These are phyloP conservation scores for Chromoteleia sp. DNA, from an alignment of 2,888 invertebrate genomes.

Conservation along the genomic window DNA sequence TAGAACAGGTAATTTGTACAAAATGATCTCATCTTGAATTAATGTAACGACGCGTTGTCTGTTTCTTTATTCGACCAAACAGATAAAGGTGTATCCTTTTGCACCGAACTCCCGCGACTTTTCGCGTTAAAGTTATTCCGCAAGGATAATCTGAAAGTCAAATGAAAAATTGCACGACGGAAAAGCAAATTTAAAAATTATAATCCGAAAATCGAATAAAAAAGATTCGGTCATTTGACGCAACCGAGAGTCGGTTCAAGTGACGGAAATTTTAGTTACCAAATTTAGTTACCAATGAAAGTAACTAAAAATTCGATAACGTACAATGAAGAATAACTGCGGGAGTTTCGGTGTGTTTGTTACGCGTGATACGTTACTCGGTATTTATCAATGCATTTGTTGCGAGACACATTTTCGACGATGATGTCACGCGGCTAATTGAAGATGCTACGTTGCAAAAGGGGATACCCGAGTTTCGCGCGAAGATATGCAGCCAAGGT, in stretches of 20 bases:
- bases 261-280: too few relatives aligned
- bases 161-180: too few relatives aligned
- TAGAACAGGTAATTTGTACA: constrained; percentile 54
- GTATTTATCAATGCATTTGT: constrained; percentile 36
- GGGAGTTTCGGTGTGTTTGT: constrained; percentile 5
- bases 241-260: too few relatives aligned
- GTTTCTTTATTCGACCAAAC: neutral
- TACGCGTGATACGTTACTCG: constrained; percentile 6
- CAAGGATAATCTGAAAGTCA: too few relatives aligned
- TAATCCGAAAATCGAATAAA: too few relatives aligned
- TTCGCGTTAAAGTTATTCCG: too few relatives aligned
- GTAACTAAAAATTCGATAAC: neutral
- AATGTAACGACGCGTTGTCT: constrained; percentile 3
- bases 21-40: constrained; percentile 42
- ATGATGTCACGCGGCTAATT: constrained; percentile 29
- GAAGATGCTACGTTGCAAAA: constrained; percentile 16
- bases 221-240: too few relatives aligned
- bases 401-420: constrained; percentile 21
- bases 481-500: constrained; percentile 14
- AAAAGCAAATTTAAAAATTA: too few relatives aligned
- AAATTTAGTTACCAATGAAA: too few relatives aligned
- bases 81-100: too few relatives aligned
- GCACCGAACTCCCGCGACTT: too few relatives aligned
- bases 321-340: neutral
- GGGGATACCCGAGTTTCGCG: constrained; percentile 13